Evolutionary conservation across 1,140 invertebrate species (phyloP).

Genomic region (Dendroctonus valens): DNA sequence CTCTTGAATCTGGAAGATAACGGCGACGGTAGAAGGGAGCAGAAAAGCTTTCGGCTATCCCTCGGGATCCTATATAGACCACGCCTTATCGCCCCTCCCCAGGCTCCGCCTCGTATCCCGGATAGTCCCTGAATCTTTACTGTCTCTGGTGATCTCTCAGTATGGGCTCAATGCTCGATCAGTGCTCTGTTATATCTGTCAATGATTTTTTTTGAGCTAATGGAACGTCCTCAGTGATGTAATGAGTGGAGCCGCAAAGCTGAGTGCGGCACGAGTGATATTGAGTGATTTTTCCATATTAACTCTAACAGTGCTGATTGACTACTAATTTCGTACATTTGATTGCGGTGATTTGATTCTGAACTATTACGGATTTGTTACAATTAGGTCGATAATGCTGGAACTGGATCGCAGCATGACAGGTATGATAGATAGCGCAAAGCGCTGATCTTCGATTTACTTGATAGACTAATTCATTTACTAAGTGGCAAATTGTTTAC

Average conservation of each 20-base stretch:
- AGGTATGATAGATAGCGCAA: too few relatives aligned
- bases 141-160: slow-evolving; percentile 35
- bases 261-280: too few relatives aligned
- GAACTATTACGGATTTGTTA: too few relatives aligned
- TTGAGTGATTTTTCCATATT: too few relatives aligned
- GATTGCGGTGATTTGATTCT: too few relatives aligned
- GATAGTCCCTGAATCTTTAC: slow-evolving; percentile 33
- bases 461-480: too few relatives aligned
- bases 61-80: slow-evolving; percentile 27
- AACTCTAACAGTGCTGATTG: too few relatives aligned
- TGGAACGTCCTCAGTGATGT: background rate
- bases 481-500: too few relatives aligned
- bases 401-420: too few relatives aligned
- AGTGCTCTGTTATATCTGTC: slow-evolving; percentile 19
- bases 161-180: slow-evolving; percentile 32
- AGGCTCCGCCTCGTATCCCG: slow-evolving; percentile 33
- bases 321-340: too few relatives aligned
- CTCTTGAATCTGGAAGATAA: slow-evolving; percentile 30
- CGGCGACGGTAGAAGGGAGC: slow-evolving; percentile 7
- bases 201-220: background rate
- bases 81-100: slow-evolving; percentile 26
- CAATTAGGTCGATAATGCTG: too few relatives aligned
- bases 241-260: background rate
- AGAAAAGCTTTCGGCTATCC: slow-evolving; percentile 25
- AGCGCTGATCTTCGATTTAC: too few relatives aligned